phyloP scores from a whole-genome alignment of 2,113 vertebrate species.

The Menura novaehollandiae region DNA sequence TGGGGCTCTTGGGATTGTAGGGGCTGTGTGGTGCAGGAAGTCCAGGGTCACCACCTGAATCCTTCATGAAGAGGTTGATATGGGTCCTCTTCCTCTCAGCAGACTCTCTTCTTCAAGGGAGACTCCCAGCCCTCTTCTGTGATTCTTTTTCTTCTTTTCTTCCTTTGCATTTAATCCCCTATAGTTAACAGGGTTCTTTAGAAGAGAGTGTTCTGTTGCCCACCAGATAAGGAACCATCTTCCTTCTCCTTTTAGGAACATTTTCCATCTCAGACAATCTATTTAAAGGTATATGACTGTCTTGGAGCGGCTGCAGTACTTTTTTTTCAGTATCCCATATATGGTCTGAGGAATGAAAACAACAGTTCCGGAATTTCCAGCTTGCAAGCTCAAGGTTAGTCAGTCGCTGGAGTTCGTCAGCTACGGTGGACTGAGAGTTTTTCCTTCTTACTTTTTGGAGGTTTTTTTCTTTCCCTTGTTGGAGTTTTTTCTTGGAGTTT shows the following conservation, averaged over 20 bases:
- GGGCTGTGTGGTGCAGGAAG: not conserved
- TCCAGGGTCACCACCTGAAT: not conserved
- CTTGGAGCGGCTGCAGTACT: too few species aligned
- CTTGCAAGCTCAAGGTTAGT: too few species aligned
- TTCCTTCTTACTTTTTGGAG: too few species aligned
- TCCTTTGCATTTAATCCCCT: not conserved
- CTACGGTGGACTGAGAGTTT: too few species aligned
- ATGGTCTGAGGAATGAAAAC: too few species aligned
- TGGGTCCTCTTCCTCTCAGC: not conserved
- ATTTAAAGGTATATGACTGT: not conserved
- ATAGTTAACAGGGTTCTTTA: not conserved
- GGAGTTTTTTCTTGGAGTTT: too few species aligned
- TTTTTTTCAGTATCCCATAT: too few species aligned
- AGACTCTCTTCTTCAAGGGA: not conserved
- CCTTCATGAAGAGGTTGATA: not conserved
- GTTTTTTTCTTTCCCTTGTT: too few species aligned
- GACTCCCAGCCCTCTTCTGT: not conserved
- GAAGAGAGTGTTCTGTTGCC: not conserved
- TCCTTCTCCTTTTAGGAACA: not conserved
- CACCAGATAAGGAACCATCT: not conserved
- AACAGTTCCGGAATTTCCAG: too few species aligned
- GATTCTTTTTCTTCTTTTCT: not conserved
- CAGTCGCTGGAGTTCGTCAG: too few species aligned
- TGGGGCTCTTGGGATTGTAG: not conserved
- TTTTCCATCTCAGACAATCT: not conserved